phyloP scores from a whole-genome alignment of 2,113 vertebrate species.

The Prochilodus magdalenae region DNA sequence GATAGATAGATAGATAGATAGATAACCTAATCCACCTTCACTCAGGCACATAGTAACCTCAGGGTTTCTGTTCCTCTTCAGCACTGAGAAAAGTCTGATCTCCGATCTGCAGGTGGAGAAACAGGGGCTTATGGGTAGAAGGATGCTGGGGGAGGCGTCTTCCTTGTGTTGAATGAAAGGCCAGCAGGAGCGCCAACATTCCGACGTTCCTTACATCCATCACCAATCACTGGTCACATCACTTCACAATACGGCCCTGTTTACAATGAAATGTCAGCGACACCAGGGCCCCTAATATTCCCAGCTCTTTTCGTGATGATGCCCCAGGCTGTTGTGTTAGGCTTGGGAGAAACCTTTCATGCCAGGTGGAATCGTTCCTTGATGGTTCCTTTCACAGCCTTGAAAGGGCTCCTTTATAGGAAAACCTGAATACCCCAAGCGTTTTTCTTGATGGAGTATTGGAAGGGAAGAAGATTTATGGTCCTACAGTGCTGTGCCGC shows the following conservation, averaged over 20 bases:
- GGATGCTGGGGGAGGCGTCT: too few species aligned
- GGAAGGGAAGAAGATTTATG: neutral
- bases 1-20: too few species aligned
- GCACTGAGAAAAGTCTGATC: too few species aligned
- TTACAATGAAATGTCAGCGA: neutral
- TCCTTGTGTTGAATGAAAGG: too few species aligned
- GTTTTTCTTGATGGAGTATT: neutral
- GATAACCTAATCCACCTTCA: too few species aligned
- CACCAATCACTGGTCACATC: slow-evolving; percentile 1
- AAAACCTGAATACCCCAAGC: neutral
- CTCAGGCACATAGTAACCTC: too few species aligned
- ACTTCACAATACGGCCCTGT: neutral
- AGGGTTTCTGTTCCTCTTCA: too few species aligned
- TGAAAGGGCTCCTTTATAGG: neutral
- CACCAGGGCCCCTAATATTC: neutral
- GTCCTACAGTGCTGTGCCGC: neutral
- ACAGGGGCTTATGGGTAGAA: too few species aligned
- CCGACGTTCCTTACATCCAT: neutral
- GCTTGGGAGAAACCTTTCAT: neutral
- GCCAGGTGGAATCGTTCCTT: neutral
- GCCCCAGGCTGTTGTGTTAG: neutral
- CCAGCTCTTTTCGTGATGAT: neutral
- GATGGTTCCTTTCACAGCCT: slow-evolving; percentile 9
- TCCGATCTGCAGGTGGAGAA: too few species aligned
- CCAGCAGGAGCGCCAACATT: too few species aligned